Conservation (phyloP, 2,113 vertebrate species). For the Nymphicus hollandicus region DNA sequence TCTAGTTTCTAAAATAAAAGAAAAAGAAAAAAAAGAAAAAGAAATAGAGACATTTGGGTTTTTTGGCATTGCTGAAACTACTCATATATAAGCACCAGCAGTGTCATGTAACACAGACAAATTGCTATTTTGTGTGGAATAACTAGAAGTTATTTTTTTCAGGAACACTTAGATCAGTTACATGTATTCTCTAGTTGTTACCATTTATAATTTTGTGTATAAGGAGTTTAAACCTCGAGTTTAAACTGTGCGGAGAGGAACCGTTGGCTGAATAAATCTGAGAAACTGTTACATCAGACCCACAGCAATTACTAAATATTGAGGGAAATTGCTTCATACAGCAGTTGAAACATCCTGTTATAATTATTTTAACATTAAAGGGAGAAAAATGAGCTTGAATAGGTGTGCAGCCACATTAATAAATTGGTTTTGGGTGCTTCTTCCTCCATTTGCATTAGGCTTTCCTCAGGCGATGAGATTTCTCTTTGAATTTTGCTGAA, state of each 20-base stretch:
- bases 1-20: not conserved
- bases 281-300: not conserved
- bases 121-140: not conserved
- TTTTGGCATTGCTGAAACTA: not conserved
- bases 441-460: not conserved
- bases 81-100: not conserved
- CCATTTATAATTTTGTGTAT: not conserved
- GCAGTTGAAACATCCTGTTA: not conserved
- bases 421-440: not conserved
- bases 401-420: not conserved
- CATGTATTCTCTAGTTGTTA: not conserved
- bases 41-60: not conserved
- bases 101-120: not conserved
- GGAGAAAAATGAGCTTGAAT: not conserved
- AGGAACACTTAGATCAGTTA: not conserved
- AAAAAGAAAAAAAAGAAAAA: not conserved
- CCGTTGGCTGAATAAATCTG: not conserved
- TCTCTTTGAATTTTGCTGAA: not conserved
- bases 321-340: constrained; percentile 7
- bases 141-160: not conserved
- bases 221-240: not conserved
- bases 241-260: not conserved
- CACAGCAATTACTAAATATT: not conserved
- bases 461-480: not conserved
- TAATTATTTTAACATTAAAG: not conserved